These are phyloP conservation scores for Phoenoteleia sp. DNA, from an alignment of 2,888 invertebrate genomes.

Conservation along the genomic window DNA sequence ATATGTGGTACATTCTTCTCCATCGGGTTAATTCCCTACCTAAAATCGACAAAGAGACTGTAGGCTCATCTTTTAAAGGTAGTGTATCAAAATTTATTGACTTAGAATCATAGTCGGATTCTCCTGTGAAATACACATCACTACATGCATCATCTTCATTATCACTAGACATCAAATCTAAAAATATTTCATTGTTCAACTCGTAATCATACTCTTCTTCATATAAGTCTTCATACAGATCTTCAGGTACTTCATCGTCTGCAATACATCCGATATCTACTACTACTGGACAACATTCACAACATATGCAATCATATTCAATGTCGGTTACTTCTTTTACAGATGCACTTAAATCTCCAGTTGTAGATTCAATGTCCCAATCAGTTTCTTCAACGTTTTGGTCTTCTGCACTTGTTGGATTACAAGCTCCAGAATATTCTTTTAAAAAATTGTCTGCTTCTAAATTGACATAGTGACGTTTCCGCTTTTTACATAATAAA, in stretches of 20 bases:
- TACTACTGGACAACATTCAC: background rate
- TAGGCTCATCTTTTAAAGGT: background rate
- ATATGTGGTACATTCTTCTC: background rate
- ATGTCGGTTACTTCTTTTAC: background rate
- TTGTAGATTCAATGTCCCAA: background rate
- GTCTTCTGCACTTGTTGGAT: background rate
- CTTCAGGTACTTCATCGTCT: background rate
- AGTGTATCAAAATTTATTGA: background rate
- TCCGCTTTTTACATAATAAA: background rate
- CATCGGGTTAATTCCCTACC: background rate
- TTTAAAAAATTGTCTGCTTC: background rate
- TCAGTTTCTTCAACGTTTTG: background rate
- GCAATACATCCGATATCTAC: background rate
- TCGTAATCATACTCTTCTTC: background rate
- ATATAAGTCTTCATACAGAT: background rate
- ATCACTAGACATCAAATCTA: background rate
- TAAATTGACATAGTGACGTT: constrained; percentile 5
- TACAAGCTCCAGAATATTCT: background rate
- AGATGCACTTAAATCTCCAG: background rate
- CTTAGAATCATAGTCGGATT: background rate
- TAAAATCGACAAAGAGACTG: background rate
- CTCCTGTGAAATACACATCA: constrained; percentile 1
- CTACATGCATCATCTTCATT: background rate
- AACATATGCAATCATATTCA: background rate
- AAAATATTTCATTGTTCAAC: background rate